Evolutionary conservation across 2,888 invertebrate genomes (phyloP), one percentile per base, ranked within the genome.

Genomic region (Eurytoma californica): DNA sequence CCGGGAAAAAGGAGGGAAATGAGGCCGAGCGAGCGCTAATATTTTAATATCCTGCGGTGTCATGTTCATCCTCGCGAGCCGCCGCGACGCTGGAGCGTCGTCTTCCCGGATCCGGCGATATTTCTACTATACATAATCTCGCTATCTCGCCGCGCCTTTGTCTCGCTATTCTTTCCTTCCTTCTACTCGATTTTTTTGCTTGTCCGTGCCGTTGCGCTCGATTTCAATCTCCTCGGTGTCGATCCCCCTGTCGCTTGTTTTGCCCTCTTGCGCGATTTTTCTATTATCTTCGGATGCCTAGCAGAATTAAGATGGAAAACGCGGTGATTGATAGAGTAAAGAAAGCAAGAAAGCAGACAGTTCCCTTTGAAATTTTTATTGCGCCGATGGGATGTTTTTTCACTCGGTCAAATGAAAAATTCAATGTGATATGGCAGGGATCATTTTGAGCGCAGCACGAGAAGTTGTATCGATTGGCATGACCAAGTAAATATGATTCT

Each of bases 31-130:
- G 49, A 39, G 53, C 80, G 80, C 77, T 85, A 85, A 86, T 85
- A 86, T 85, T 87, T 87, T 86, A 86, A 86, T 86, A 86, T 85
- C 86, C 86, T 86, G 86, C 84, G 83, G 83, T 85, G 86, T 86
- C 87, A 85, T 84, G 86, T 86, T 84, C 85, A 87, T 83, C 82
- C 81, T 76, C 76, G 70, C 75, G 73, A 72, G 78, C 77, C 74
- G 70, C 76, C 69, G 76, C 82, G 81, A 81, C 76, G 79, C 77
- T 76, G 72, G 61, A 47, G 60, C 69, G 75, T 77, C 73, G 77
- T 60, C 60, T 24, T 7, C 39, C 39, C 66, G 74, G 72, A 28
- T n/a, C 13, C 61, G 5, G 16, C 24, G 67, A 67, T 75, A 66
- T 53, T 53, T 53, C 53, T 53, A n/a, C 16, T 24, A 13, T 24